Base-by-base conservation (phyloP, 2,797 vertebrate genomes). In the Vipera latastei region DNA sequence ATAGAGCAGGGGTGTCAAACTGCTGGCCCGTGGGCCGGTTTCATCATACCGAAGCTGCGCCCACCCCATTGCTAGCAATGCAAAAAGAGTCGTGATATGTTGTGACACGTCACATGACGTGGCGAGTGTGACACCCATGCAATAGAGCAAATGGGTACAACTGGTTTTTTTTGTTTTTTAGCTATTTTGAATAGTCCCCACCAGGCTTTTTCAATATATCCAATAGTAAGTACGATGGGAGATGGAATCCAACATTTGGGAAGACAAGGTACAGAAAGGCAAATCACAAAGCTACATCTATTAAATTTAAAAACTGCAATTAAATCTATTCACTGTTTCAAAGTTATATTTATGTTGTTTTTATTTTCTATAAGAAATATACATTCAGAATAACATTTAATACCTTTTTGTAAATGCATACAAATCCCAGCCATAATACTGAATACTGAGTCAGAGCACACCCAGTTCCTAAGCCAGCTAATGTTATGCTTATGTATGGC, bases 241-340 rank as follows among this genome's bases (percentile, higher is more conserved):
- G 56, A 22, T 25, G 55, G 18, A 88, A 56, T 32, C 55, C n/a
- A 88, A 22, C 55, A 57, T 55, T 22, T 32, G 86, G 55, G 55
- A 56, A 57, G 18, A n/a, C 18, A 57, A 88, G n/a, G 55, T 57
- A 22, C 18, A n/a, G n/a, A 57, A 88, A 38, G 86, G 18, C 56
- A 38, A 18, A 18, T 38, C 28, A 26, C 4, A 12, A 89, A 16
- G 48, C 13, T 8, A 9, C 91, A 63, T 26, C 56, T 2, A 91
- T 86, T 16, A 59, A 32, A 89, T 38, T 53, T 56, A 53, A 94
- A 0, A 83, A 48, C 0, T 0, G 13, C 93, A 89, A 63, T 28
- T 78, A 93, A 88, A 73, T n/a, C 61, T 91, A 32, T 22, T 59
- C 89, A 73, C 6, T 90, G 0, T 0, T 57, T 90, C 1, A 92